Base-by-base conservation (phyloP, 2,888 invertebrate genomes). In the Microctonus brassicae region DNA sequence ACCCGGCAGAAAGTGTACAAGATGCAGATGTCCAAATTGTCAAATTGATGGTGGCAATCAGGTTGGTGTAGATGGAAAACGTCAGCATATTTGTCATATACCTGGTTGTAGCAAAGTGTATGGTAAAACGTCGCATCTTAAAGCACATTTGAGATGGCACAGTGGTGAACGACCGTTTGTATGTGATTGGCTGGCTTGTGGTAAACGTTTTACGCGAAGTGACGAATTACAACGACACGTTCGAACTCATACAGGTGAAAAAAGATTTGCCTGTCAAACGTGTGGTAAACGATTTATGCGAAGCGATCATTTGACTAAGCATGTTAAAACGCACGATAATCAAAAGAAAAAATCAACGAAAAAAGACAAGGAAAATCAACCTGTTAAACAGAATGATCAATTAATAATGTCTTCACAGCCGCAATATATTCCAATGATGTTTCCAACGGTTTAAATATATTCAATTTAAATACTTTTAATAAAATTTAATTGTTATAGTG, bases 221-320 rank as follows among this genome's bases (percentile, higher is more conserved):
- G 97, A 97, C 84, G 97, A 97, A 84, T 89, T 97, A 36, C 81
- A 80, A 57, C 91, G 97, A 55, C 97, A 97, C 83, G 89, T 94
- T 20, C 90, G 97, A 34, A 97, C 96, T 0, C 97, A 97, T 83
- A 94, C 97, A 0, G 95, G 95, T 0, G 97, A 97, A 85, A 96
- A 97, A 79, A 90, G 96, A 39, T 97, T 97, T 85, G 92, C 93
- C 0, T 97, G 97, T 83, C 92, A 93, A 55, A 90, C 93, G n/a
- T 97, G 97, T 87, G 91, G 93, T 47, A 98, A 97, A 86, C 90
- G 95, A 62, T 97, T 97, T 88, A 97, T 96, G 93, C 90, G 97
- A 22, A 96, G 96, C 75, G 97, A 97, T 86, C 97, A 98, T 86
- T 90, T 98, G n/a, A 94, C 93, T 73, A 98, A 97, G 87, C 97